phyloP scores from a whole-genome alignment of 1,140 invertebrate species.

The Aporrectodea caliginosa region DNA sequence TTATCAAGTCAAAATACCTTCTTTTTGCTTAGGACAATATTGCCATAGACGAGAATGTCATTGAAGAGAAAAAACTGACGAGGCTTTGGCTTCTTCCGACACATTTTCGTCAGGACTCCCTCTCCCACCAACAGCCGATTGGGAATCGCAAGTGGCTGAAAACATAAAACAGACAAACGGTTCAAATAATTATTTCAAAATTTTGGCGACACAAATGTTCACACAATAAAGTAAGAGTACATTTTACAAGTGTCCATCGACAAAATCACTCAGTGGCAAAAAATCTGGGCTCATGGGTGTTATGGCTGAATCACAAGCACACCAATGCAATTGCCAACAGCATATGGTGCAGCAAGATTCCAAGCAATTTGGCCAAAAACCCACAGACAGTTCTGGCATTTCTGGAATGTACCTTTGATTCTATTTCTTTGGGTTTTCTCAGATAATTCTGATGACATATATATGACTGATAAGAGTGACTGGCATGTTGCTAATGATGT shows the following conservation, averaged over 20 bases:
- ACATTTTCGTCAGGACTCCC: slow-evolving; percentile 98
- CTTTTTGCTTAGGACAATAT: slow-evolving; percentile 97
- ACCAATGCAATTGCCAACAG: neutral
- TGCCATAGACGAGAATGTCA: slow-evolving; percentile 97
- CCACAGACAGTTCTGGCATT: too few relatives aligned
- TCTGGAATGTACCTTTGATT: too few relatives aligned
- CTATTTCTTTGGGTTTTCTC: too few relatives aligned
- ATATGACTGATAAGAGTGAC: too few relatives aligned
- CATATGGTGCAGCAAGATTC: neutral
- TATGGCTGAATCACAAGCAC: neutral
- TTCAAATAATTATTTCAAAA: neutral
- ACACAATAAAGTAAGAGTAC: too few relatives aligned
- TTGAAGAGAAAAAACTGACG: slow-evolving; percentile 98
- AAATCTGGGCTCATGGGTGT: neutral
- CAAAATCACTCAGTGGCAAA: neutral
- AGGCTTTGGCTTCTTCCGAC: slow-evolving; percentile 96
- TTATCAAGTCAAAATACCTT: slow-evolving; percentile 61
- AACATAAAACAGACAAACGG: neutral
- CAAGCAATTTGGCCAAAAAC: too few relatives aligned
- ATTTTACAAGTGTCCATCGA: neutral
- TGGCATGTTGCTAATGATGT: too few relatives aligned
- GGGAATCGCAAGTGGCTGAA: slow-evolving; percentile 76
- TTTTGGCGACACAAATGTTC: too few relatives aligned
- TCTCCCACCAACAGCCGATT: slow-evolving; percentile 96
- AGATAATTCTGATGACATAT: too few relatives aligned